Base-by-base conservation (phyloP, 37 sponge, comb jelly and placozoan species). In the Agelas oroides region DNA sequence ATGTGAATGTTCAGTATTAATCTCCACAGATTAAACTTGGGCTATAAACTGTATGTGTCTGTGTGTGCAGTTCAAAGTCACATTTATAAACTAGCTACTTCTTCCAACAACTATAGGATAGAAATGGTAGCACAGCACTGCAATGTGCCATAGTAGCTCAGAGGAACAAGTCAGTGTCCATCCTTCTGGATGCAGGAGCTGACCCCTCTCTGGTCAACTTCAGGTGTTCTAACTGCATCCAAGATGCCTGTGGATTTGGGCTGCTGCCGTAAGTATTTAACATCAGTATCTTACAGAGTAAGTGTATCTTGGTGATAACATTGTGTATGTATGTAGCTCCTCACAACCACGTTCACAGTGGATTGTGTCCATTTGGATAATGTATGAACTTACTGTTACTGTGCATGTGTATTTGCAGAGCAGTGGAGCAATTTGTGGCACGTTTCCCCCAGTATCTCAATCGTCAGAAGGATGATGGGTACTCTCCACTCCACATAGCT, bases 101-200 rank as follows among this genome's bases (percentile, higher is more conserved):
- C n/a, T n/a, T n/a, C n/a, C n/a, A n/a, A n/a, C n/a, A n/a, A n/a
- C n/a, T n/a, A 46, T 25, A 86, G 87, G 87, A 86, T 36, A 39
- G 18, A 0, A 71, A 68, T 56, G 90, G 90, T 11, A 75, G 83
- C 59, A 89, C 90, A 17, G 77, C 90, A 21, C 79, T 89, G 33
- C 90, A 89, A 24, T 60, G 55, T 52, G 73, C 69, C 58, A 20
- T 85, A 3, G 5, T 32, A 24, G 27, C 86, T 25, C 62, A 72
- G 37, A 25, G 63, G 0, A 18, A 24, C 5, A 67, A 30, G 20
- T 30, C 76, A 17, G 65, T 67, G 8, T 25, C 53, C 18, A 56
- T 83, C 25, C 60, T 89, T 63, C 64, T 89, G 53, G 83, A 89
- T 27, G 84, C 84, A 33, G 79, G 79, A 2, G 90, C 90, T 14